Evolutionary conservation across 1,140 invertebrate species (phyloP), one percentile per base, ranked within the genome.

Genomic region (Branchinecta lindahli): DNA sequence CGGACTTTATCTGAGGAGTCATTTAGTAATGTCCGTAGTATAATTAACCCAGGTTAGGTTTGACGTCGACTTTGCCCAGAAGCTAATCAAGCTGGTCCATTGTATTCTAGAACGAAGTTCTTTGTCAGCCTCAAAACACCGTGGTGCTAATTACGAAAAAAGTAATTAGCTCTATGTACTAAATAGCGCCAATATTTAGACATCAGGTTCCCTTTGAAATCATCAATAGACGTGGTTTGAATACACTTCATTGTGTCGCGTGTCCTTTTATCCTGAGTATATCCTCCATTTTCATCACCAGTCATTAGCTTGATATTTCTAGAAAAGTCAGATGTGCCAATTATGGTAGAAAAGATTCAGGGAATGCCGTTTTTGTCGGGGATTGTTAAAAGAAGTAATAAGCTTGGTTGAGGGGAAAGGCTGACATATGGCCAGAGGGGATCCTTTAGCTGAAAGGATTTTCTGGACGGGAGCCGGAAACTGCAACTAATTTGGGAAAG

Each of bases 171-270:
- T 61, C 52, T 20, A 61, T 61, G 12, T 20, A 15, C 18, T 61
- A 61, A 61, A 61, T 61, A 61, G 18, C 12, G 52, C 52, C 52
- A 61, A 61, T 61, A 61, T 61, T 61, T 61, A 61, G 52, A 61
- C 52, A 61, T 61, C 52, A 61, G 12, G 12, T 61, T 61, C 18
- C 18, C 18, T 12, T 12, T 15, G 18, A 61, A 61, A 61, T 33
- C 33, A 33, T 33, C 33, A 33, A 33, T 33, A 33, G 33, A 33
- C 33, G 33, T 33, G 33, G 33, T 33, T 33, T 33, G 33, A 33
- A 33, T 33, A 33, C 33, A 33, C 33, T 33, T 33, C 33, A 33
- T 20, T 20, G 12, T 61, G 12, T 61, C 18, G 52, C 18, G 52
- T 61, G 52, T 61, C 52, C 52, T 20, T 61, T 61, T 61, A 12